Percentiles rank a stretch among this genome's conserved stretches.
Evolutionary conservation across 2,797 vertebrate genomes (phyloP).

Genomic region (Streptopelia turtur): DNA sequence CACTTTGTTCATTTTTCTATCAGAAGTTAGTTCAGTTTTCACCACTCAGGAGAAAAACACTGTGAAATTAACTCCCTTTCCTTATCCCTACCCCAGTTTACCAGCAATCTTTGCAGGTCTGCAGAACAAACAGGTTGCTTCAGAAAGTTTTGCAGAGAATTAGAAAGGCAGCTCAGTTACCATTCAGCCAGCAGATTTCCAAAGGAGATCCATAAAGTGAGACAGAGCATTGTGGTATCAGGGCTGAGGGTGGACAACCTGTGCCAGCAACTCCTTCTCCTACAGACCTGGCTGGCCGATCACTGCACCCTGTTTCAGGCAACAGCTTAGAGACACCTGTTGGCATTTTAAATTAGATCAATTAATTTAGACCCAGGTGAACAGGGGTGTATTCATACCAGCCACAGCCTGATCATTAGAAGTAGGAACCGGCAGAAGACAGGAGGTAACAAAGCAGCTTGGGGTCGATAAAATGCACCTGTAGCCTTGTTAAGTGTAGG

Average conservation of each 20-base stretch:
- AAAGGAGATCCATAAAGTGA: neutral
- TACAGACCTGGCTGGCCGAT: neutral
- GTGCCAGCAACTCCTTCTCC: accelerated
- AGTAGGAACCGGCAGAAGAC: neutral
- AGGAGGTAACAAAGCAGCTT: neutral
- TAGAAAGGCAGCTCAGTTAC: neutral
- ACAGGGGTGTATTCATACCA: neutral
- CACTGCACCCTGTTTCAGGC: neutral
- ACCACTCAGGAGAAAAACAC: neutral
- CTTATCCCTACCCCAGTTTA: neutral
- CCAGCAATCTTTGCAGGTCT: accelerated
- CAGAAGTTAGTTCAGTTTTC: neutral
- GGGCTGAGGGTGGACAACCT: accelerated
- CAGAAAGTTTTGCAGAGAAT: neutral
- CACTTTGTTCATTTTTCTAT: neutral
- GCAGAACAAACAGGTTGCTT: neutral
- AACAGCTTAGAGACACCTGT: neutral
- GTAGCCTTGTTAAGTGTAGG: neutral
- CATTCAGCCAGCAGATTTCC: neutral
- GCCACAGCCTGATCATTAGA: neutral
- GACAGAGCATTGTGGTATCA: accelerated
- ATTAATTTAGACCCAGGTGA: neutral
- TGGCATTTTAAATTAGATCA: neutral
- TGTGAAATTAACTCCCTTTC: neutral
- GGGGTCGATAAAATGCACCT: neutral